Conservation (phyloP, 2,797 vertebrate genomes). For the Rachycentron canadum region DNA sequence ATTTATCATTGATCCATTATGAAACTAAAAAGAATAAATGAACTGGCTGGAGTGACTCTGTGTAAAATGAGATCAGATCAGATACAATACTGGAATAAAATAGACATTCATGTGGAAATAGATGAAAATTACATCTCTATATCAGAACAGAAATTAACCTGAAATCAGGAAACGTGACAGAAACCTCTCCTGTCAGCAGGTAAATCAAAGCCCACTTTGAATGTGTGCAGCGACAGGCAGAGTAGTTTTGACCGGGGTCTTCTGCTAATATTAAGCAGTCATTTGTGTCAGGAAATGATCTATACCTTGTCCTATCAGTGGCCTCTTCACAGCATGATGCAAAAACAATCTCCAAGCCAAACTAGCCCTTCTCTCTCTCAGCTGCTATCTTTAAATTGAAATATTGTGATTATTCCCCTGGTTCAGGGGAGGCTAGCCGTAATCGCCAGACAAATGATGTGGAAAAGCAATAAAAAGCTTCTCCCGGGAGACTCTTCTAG, state of each 20-base stretch:
- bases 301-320: conserved; percentile 49
- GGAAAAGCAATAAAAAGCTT: conserved; percentile 82
- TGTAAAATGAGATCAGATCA: not conserved
- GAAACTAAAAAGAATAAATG: not conserved
- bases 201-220: conserved; percentile 22
- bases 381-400: conserved; percentile 78
- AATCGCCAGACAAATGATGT: conserved; percentile 84
- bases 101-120: not conserved
- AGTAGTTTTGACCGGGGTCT: conserved; percentile 22
- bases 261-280: conserved; percentile 42
- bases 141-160: not conserved
- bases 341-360: conserved; percentile 57
- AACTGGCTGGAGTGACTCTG: not conserved
- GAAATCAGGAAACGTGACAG: not conserved
- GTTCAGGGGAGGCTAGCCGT: conserved; percentile 70
- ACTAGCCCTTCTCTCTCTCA: conserved; percentile 39
- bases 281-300: conserved; percentile 63
- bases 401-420: conserved; percentile 81
- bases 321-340: conserved; percentile 65
- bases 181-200: not conserved
- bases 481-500: conserved; percentile 79
- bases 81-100: not conserved
- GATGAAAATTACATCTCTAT: not conserved
- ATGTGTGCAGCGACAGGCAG: not conserved
- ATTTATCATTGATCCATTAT: not conserved